A percentile compares a stretch with the other conserved stretches of the same genome.
Evolutionary conservation across 2,888 invertebrate species (phyloP).

Genomic region (Mesoligia furuncula): DNA sequence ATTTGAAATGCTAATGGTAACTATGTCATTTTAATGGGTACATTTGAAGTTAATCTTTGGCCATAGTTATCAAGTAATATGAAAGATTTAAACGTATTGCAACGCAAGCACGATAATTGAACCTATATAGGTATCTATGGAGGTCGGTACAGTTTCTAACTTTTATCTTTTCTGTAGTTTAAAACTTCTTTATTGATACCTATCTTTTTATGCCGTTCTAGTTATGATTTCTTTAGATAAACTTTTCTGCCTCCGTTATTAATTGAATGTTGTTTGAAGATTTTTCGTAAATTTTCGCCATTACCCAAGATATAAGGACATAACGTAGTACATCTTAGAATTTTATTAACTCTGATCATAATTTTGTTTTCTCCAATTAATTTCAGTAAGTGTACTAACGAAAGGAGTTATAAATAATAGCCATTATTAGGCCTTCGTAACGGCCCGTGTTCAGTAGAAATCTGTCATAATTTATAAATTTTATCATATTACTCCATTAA

Average conservation of each 20-base stretch:
- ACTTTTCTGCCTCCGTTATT: not conserved
- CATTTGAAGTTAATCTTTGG: not conserved
- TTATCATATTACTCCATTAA: conserved; percentile 81
- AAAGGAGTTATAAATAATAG: conserved; percentile 49
- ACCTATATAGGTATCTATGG: not conserved
- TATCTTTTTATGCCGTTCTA: not conserved
- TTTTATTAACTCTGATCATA: conserved; percentile 5
- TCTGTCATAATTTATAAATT: conserved; percentile 77
- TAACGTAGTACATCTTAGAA: not conserved
- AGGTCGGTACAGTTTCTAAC: not conserved
- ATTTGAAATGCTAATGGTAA: not conserved
- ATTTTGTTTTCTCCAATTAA: conserved; percentile 21
- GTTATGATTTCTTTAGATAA: too few species aligned
- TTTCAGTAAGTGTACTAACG: conserved; percentile 21
- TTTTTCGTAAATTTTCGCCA: not conserved
- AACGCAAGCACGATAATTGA: not conserved
- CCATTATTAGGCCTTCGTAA: conserved; percentile 41
- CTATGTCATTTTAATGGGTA: not conserved
- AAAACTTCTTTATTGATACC: not conserved
- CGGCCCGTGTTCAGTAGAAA: conserved; percentile 54
- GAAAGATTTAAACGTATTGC: not conserved
- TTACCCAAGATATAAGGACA: not conserved
- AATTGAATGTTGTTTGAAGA: not conserved
- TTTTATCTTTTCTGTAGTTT: not conserved
- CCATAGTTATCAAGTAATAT: not conserved